Percentiles rank a stretch among this genome's conserved stretches.
These are phyloP conservation scores for Morelia viridis DNA, from an alignment of 2,797 vertebrate genomes.

Conservation along the genomic window DNA sequence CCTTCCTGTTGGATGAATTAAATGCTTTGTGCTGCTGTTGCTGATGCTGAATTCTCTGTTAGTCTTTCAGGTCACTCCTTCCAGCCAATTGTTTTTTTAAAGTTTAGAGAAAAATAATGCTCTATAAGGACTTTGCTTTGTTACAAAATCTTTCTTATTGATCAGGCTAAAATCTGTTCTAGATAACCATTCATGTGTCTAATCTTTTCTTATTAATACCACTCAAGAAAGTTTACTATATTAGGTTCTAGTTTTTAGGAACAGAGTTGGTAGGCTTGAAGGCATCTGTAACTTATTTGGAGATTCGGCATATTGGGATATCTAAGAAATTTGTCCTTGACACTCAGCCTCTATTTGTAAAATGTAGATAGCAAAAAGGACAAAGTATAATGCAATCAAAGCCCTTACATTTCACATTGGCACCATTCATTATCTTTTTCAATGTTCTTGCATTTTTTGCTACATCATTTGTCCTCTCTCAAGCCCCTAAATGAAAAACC, in stretches of 20 bases:
- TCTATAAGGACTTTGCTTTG: not conserved
- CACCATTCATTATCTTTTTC: not conserved
- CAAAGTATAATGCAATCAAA: not conserved
- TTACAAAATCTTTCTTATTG: constrained; percentile 14
- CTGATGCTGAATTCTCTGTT: constrained; percentile 7
- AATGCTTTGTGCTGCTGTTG: constrained; percentile 1
- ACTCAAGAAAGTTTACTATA: not conserved
- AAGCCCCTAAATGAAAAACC: not conserved
- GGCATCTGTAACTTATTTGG: constrained; percentile 5
- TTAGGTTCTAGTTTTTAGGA: not conserved
- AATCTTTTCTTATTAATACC: not conserved
- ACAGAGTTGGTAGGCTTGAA: not conserved
- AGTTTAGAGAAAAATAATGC: constrained; percentile 18
- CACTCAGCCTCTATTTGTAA: not conserved
- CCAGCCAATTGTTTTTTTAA: constrained; percentile 24
- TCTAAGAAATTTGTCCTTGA: not conserved
- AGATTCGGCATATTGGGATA: not conserved
- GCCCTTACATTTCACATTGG: not conserved
- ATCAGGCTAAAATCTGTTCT: constrained; percentile 1
- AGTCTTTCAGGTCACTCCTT: constrained; percentile 13
- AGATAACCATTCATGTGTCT: not conserved
- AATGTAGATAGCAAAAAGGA: not conserved
- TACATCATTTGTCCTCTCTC: not conserved
- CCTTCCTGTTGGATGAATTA: not conserved
- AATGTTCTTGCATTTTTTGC: not conserved